Conservation (phyloP, 2,888 invertebrate species). For the Malthinus seriepunctatus region DNA sequence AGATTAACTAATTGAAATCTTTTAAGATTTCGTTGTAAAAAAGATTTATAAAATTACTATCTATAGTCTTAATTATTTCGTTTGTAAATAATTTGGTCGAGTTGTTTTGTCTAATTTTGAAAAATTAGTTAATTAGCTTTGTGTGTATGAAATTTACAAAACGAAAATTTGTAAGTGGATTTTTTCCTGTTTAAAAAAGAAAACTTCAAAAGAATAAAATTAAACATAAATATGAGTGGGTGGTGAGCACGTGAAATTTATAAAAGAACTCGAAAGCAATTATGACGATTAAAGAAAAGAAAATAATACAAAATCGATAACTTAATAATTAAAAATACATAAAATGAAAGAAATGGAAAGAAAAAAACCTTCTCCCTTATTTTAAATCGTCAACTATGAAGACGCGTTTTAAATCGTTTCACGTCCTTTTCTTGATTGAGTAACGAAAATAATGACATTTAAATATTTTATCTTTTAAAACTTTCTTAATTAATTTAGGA, state of each 20-base stretch:
- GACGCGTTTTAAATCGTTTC: conserved; percentile 21
- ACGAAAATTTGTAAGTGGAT: too few relatives aligned
- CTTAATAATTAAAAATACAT: conserved; percentile 49
- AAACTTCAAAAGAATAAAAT: too few relatives aligned
- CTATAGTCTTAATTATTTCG: too few relatives aligned
- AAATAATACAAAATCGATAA: conserved; percentile 48
- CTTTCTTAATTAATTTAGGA: conserved; percentile 6
- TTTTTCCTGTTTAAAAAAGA: too few relatives aligned
- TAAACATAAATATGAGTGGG: too few relatives aligned
- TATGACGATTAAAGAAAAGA: conserved; percentile 41
- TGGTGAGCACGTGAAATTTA: conserved; percentile 36
- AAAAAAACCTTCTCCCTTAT: conserved; percentile 21
- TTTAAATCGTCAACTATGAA: conserved; percentile 25
- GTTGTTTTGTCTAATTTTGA: too few relatives aligned
- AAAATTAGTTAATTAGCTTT: too few relatives aligned
- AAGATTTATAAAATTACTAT: too few relatives aligned
- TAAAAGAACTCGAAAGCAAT: conserved; percentile 41
- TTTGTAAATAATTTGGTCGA: too few relatives aligned
- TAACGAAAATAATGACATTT: conserved; percentile 19
- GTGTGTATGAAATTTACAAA: too few relatives aligned
- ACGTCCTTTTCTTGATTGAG: conserved; percentile 18
- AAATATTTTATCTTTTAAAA: conserved; percentile 10
- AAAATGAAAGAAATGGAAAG: conserved; percentile 43
- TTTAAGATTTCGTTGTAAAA: too few relatives aligned
- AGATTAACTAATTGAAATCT: too few relatives aligned